phyloP scores from a whole-genome alignment of 2,797 vertebrate genomes.

The Sebastes kiyomatsui region DNA sequence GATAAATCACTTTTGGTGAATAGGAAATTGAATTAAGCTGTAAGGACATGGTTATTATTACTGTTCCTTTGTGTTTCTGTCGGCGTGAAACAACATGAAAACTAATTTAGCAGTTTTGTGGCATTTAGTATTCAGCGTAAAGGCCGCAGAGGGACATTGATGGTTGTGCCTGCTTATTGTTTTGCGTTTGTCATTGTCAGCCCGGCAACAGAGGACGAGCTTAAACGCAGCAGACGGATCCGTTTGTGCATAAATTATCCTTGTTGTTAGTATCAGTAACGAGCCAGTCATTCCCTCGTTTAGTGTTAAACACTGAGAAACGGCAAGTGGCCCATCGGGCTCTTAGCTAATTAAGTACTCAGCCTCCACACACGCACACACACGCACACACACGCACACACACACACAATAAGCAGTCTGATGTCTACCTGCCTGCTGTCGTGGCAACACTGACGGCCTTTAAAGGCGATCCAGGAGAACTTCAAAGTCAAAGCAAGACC shows the following conservation, averaged over 20 bases:
- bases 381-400: conserved; percentile 38
- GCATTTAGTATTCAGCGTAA: conserved; percentile 31
- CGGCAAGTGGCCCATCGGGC: conserved; percentile 64
- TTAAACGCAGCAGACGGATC: conserved; percentile 59
- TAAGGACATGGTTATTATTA: conserved; percentile 4
- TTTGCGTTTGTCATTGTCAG: conserved; percentile 58
- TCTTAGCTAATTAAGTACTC: conserved; percentile 79
- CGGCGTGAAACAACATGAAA: conserved; percentile 20
- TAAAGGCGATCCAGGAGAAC: conserved; percentile 81
- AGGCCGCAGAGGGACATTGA: conserved; percentile 51
- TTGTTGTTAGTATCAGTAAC: conserved; percentile 70
- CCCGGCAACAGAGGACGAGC: conserved; percentile 51
- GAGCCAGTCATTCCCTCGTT: conserved; percentile 72
- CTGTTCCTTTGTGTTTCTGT: conserved; percentile 25
- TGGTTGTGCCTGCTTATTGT: conserved; percentile 56
- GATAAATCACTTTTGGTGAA: background rate
- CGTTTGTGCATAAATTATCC: conserved; percentile 73
- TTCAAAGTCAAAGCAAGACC: conserved; percentile 77
- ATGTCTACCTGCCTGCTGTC: conserved; percentile 79
- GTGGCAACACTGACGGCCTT: conserved; percentile 77
- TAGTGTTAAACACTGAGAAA: conserved; percentile 75
- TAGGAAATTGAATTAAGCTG: conserved; percentile 2
- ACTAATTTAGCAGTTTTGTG: conserved; percentile 8
- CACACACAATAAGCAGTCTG: conserved; percentile 49
- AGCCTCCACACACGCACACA: conserved; percentile 44